Conservation (phyloP, 92 coral and sea anemone species). For the Phenganax subtilis region DNA sequence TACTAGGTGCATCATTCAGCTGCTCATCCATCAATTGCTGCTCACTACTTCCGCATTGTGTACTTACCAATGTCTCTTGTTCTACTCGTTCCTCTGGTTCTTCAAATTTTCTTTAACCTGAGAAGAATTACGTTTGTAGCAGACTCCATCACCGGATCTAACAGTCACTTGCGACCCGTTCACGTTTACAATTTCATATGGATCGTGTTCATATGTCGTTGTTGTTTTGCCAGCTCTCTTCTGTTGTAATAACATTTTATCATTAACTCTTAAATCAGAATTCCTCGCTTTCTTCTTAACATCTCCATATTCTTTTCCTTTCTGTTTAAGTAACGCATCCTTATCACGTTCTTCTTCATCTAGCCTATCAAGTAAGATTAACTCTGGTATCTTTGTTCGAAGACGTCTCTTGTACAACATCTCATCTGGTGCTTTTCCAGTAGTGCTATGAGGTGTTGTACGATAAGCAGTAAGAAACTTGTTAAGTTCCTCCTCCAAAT, state of each 20-base stretch:
- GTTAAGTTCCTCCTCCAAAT: conserved; percentile 38
- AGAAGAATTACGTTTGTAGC: not conserved
- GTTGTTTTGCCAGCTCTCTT: not conserved
- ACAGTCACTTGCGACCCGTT: conserved; percentile 1
- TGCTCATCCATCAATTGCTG: not conserved
- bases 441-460: conserved; percentile 41
- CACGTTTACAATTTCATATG: conserved; percentile 3
- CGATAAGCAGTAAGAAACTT: conserved; percentile 19
- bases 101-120: not conserved
- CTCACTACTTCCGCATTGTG: too few relatives aligned
- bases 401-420: conserved; percentile 40
- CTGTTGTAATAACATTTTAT: not conserved
- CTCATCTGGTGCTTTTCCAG: conserved; percentile 44
- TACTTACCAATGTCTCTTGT: too few relatives aligned
- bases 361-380: not conserved
- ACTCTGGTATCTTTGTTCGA: conserved; percentile 36
- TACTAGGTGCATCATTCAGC: not conserved
- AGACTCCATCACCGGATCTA: not conserved
- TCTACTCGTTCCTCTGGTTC: too few relatives aligned
- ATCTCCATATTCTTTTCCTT: conserved; percentile 11
- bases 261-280: not conserved
- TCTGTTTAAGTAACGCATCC: not conserved
- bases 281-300: not conserved
- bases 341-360: conserved; percentile 15
- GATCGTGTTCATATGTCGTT: conserved; percentile 5